Evolutionary conservation across 2,113 vertebrate species (phyloP).

Genomic region (Ramphastos sulfuratus): DNA sequence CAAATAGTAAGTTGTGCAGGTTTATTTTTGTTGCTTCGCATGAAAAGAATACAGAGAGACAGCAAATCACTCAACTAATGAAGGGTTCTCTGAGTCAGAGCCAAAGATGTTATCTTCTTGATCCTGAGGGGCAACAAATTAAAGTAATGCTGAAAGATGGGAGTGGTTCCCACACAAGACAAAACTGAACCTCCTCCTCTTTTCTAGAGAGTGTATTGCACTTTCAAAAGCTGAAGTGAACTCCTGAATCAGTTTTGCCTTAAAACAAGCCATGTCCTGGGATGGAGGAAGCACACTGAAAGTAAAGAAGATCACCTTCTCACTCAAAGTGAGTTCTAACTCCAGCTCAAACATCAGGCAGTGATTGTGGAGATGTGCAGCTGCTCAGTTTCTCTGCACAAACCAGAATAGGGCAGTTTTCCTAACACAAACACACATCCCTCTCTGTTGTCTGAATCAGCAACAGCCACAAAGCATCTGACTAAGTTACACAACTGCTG

Average conservation of each 20-base stretch:
- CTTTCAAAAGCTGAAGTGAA: background rate
- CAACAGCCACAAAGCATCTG: background rate
- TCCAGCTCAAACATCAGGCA: background rate
- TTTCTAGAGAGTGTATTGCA: background rate
- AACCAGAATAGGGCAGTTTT: background rate
- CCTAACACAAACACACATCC: background rate
- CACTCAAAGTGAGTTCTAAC: too few relatives aligned
- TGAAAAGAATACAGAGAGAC: background rate
- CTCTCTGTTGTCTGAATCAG: background rate
- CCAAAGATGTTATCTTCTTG: background rate
- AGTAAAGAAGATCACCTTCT: background rate
- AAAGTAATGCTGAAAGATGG: background rate
- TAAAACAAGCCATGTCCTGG: background rate
- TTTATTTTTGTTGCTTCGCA: background rate
- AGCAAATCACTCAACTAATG: background rate
- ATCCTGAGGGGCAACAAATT: background rate
- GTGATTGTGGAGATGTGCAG: fast-evolving
- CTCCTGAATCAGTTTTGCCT: background rate
- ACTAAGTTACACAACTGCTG: background rate
- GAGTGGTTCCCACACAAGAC: background rate
- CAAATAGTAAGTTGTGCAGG: background rate
- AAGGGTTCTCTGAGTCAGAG: background rate
- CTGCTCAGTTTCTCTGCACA: fast-evolving
- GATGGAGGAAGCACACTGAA: background rate
- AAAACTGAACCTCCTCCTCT: background rate